Conservation (phyloP, 2,888 invertebrate genomes). For the Yponomeuta sedellus region DNA sequence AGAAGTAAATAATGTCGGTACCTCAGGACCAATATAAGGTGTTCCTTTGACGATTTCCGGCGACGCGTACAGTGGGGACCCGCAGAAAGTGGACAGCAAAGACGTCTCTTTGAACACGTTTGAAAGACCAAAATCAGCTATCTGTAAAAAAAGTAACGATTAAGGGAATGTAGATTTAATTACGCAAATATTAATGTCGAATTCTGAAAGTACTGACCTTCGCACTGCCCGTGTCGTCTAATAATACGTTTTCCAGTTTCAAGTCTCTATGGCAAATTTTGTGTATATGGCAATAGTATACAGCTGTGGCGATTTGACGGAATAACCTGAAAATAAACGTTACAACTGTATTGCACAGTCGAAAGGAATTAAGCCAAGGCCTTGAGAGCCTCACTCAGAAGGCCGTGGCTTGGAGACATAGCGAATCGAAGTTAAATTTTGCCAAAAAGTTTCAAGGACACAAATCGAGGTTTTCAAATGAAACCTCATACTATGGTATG, state of each 20-base stretch:
- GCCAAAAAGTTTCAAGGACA: no score
- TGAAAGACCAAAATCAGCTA: constrained; percentile 98
- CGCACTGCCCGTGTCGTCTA: constrained; percentile 95
- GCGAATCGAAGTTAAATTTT: no score
- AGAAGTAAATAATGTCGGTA: constrained; percentile 33
- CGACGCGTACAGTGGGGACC: constrained; percentile 96
- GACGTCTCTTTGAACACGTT: constrained; percentile 96
- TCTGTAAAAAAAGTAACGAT: constrained; percentile 71
- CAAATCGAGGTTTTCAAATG: no score
- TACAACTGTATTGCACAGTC: constrained; percentile 2
- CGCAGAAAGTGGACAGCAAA: constrained; percentile 94
- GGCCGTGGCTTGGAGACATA: no score
- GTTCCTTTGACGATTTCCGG: constrained; percentile 98
- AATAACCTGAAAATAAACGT: constrained; percentile 82
- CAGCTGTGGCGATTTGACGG: constrained; percentile 96
- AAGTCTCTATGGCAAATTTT: constrained; percentile 98
- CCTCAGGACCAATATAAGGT: constrained; percentile 98
- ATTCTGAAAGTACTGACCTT: constrained; percentile 78
- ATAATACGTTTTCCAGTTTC: constrained; percentile 95
- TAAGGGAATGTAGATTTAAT: constrained; percentile 8
- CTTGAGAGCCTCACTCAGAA: no score
- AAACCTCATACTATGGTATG: no score
- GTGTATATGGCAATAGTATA: constrained; percentile 98
- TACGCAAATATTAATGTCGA: neutral
- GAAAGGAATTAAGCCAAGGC: neutral